Evolutionary conservation across 2,797 vertebrate species (phyloP), one percentile per base, ranked within the genome.

Genomic region (Poeciliopsis infans): DNA sequence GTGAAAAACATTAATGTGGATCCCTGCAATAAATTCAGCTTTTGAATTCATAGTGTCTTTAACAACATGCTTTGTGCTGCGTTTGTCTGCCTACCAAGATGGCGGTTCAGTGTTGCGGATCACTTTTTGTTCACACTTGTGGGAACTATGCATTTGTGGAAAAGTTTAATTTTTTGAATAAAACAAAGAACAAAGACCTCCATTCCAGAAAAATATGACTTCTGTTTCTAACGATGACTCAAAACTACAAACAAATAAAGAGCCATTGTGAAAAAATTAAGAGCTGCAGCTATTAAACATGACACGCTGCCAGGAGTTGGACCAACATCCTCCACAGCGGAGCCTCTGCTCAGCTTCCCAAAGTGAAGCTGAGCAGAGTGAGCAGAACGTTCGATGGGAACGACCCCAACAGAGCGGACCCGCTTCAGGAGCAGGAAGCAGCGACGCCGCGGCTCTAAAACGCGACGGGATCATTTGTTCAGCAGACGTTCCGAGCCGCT

Each of bases 221-320:
- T 5, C 0, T 16, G 59, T 57, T 18, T 51, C 68, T 57, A 13
- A 74, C 6, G 11, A 13, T 72, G 12, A 31, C 25, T 76, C 28
- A 76, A 77, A 86, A 84, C 46, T 82, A 88, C 85, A 46, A 70
- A 8, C 76, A 83, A 87, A 87, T 86, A 28, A 33, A 31, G 55
- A 85, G 28, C 64, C 20, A 36, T 75, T 73, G 78, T 83, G 85
- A 83, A 45, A 49, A 86, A 87, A 92, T 91, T 93, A 92, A 94
- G 85, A 84, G 66, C 71, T 2, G 43, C 16, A 74, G 77, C 82
- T 83, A 88, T 91, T 79, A 77, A 86, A 87, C 71, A 3, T 85
- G 87, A 88, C 87, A 45, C 31, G 82, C 75, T 70, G 70, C 61
- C 61, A 33, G 68, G 53, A 66, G 51, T 78, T 45, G 64, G 73